Conservation (phyloP, 35 echinoderm and acorn worm species). For the Nesometra sesokonis region DNA sequence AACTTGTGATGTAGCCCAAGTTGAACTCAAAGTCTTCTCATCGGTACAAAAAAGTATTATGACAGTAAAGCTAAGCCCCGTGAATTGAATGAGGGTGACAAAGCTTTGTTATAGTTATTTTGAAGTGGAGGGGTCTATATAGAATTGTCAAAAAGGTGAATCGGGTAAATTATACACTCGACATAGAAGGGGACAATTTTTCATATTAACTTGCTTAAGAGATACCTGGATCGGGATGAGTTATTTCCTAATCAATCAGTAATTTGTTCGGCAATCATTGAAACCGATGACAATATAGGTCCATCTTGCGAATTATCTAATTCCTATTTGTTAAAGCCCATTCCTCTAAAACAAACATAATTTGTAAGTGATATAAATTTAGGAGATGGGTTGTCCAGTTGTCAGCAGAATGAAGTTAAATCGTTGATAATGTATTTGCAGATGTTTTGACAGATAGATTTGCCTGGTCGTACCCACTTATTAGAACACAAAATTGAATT, state of each 20-base stretch:
- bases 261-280: not conserved
- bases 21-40: not conserved
- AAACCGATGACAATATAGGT: not conserved
- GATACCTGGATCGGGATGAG: not conserved
- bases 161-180: not conserved
- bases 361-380: slow-evolving; percentile 13
- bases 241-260: too few species aligned
- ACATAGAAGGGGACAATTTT: not conserved
- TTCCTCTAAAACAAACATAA: not conserved
- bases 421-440: not conserved
- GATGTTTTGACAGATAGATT: slow-evolving; percentile 26
- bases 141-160: not conserved
- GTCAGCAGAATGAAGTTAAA: not conserved
- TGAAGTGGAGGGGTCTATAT: not conserved
- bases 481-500: slow-evolving; percentile 4
- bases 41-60: not conserved
- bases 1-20: not conserved
- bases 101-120: not conserved
- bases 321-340: not conserved
- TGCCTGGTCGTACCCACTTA: slow-evolving; percentile 13
- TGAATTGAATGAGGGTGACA: not conserved
- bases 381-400: not conserved
- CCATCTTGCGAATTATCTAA: not conserved
- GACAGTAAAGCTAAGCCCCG: not conserved
- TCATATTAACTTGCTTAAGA: not conserved